Percentiles rank a stretch among this genome's conserved stretches.
Evolutionary conservation across 2,113 vertebrate species (phyloP).

Genomic region (Pseudorasbora parva): DNA sequence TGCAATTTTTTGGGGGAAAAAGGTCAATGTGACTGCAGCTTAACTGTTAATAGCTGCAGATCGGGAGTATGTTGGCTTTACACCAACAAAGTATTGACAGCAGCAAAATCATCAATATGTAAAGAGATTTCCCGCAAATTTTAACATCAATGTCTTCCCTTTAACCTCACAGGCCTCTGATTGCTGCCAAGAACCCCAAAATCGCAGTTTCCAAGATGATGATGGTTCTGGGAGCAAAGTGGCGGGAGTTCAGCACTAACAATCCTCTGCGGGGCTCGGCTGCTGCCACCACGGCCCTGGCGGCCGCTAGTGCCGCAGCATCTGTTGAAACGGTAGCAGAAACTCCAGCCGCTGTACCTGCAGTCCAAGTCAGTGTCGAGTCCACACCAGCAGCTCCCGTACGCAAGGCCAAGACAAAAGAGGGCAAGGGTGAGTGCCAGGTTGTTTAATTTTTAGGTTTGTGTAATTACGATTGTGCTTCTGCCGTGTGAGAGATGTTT

Average conservation of each 20-base stretch:
- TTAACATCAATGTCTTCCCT: neutral
- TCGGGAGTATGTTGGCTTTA: neutral
- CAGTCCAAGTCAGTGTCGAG: slow-evolving; percentile 18
- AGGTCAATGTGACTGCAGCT: too few species aligned
- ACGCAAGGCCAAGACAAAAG: slow-evolving; percentile 98
- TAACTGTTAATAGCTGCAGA: neutral
- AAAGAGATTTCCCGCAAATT: neutral
- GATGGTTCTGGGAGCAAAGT: slow-evolving; percentile 98
- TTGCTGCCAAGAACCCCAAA: slow-evolving; percentile 98
- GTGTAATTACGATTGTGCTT: neutral
- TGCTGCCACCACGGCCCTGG: slow-evolving; percentile 89
- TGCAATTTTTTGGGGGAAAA: too few species aligned
- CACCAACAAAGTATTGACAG: neutral
- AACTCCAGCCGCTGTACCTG: slow-evolving; percentile 17
- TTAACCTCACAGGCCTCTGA: slow-evolving; percentile 83
- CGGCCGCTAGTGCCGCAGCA: slow-evolving; percentile 88
- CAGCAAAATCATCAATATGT: neutral
- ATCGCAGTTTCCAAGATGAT: slow-evolving; percentile 99
- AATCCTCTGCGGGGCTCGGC: slow-evolving; percentile 95
- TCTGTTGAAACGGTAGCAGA: slow-evolving; percentile 83
- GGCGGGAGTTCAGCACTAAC: slow-evolving; percentile 98
- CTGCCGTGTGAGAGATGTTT: neutral
- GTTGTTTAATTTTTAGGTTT: too few species aligned
- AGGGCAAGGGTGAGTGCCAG: slow-evolving; percentile 88
- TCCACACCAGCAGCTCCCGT: slow-evolving; percentile 84